Conservation (phyloP, 2,797 vertebrate genomes). For the Selene dorsalis region DNA sequence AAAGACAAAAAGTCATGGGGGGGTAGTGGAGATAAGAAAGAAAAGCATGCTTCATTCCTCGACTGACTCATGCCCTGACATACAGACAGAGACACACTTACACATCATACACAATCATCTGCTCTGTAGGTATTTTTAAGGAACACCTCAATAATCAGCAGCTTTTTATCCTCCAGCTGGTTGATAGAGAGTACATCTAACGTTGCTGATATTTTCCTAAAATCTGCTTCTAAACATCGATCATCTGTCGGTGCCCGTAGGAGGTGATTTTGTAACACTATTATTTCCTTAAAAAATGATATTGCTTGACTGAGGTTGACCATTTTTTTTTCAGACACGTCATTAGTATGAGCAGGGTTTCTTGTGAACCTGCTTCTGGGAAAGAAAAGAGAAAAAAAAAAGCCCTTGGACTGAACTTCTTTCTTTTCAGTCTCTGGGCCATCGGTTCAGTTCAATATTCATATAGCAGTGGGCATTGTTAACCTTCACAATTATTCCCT, state of each 20-base stretch:
- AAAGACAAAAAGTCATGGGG: slow-evolving; percentile 40
- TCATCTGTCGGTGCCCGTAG: slow-evolving; percentile 16
- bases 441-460: slow-evolving; percentile 50
- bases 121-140: slow-evolving; percentile 48
- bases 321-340: slow-evolving; percentile 14
- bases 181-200: slow-evolving; percentile 9
- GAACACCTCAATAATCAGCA: slow-evolving; percentile 45
- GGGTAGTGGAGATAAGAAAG: slow-evolving; percentile 16
- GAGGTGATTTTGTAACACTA: background rate
- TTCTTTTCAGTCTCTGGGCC: slow-evolving; percentile 34
- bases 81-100: slow-evolving; percentile 29
- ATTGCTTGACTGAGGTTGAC: slow-evolving; percentile 15
- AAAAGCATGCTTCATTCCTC: slow-evolving; percentile 8
- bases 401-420: slow-evolving; percentile 4
- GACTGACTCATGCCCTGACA: slow-evolving; percentile 38
- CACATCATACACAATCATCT: slow-evolving; percentile 43
- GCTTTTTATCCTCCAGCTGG: slow-evolving; percentile 23
- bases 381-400: background rate
- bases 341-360: slow-evolving; percentile 20
- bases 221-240: slow-evolving; percentile 12
- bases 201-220: slow-evolving; percentile 20
- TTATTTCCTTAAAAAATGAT: slow-evolving; percentile 26
- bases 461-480: slow-evolving; percentile 66
- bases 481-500: slow-evolving; percentile 69
- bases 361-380: slow-evolving; percentile 20